phyloP scores from a whole-genome alignment of 30 jellyfish, hydroid and myxozoan species.

The Catostylus mosaicus region DNA sequence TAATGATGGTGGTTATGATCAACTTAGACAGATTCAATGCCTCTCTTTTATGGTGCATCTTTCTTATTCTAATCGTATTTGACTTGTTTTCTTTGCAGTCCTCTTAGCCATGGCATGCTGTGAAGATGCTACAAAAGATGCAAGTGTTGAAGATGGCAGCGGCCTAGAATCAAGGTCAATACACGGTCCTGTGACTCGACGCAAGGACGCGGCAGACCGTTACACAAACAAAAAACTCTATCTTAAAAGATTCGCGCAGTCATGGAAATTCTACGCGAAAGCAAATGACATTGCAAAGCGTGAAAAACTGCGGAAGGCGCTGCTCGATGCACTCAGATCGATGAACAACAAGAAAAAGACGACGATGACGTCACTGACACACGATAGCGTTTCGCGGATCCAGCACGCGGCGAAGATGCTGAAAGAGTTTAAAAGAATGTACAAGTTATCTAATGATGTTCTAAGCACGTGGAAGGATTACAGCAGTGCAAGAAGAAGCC shows the following conservation, averaged over 20 bases:
- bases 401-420: constrained; percentile 91
- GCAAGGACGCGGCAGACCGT: neutral
- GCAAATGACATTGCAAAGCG: constrained; percentile 96
- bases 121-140: neutral
- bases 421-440: constrained; percentile 87
- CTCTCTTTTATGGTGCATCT: neutral
- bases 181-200: neutral
- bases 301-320: constrained; percentile 89
- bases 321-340: constrained; percentile 89
- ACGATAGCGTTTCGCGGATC: constrained; percentile 65
- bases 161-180: constrained; percentile 1
- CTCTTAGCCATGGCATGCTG: neutral
- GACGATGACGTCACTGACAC: constrained; percentile 61
- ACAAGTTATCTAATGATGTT: constrained; percentile 79
- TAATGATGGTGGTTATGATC: neutral
- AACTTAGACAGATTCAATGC: neutral
- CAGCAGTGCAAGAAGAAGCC: constrained; percentile 61
- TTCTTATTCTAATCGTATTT: neutral
- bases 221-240: constrained; percentile 53
- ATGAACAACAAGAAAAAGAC: constrained; percentile 68
- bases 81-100: neutral
- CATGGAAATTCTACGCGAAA: constrained; percentile 92
- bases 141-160: neutral
- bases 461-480: constrained; percentile 79
- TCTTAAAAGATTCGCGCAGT: constrained; percentile 74